Evolutionary conservation across 2,797 vertebrate species (phyloP), one percentile per base, ranked within the genome.

Genomic region (Phoxinus dragarum): DNA sequence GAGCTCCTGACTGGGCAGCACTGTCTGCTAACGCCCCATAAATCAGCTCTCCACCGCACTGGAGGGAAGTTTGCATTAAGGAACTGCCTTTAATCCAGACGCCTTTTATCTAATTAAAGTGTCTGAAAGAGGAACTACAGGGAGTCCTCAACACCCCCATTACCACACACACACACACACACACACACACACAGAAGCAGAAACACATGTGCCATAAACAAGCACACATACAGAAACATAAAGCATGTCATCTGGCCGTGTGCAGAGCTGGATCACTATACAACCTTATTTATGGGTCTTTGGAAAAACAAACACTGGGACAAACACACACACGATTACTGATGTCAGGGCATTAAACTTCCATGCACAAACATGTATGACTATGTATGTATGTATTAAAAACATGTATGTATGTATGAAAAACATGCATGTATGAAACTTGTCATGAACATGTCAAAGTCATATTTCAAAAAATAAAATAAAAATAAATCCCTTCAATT

Each of bases 91-190:
- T 90, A 90, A 92, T 91, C 89, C 88, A 85, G 83, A 88, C 82
- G 82, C 86, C 88, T 86, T 86, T 90, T 90, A 89, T 90, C 90
- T 90, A 90, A 92, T 92, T 90, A 90, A 91, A 89, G 81, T 89
- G 86, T 90, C 90, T 89, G 87, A 88, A 75, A 82, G 86, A 81
- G 77, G 80, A 86, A 84, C 84, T 79, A 87, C 77, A 80, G 89
- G 87, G 85, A 86, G 82, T 77, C 84, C 71, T 82, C 77, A 83
- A 88, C 81, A 86, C 71, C 82, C 85, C 67, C n/a, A 23, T 76
- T 84, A 66, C 61, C 42, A 75, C 76, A 81, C 84, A 83, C 84
- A 82, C 75, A 85, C 78, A 82, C 49, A 77, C 44, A 47, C 44
- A 47, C 44, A 47, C 44, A 47, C 44, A 47, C 44, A 47, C 44